Evolutionary conservation across 2,888 invertebrate genomes (phyloP).

Genomic region (Drosophila histrio): DNA sequence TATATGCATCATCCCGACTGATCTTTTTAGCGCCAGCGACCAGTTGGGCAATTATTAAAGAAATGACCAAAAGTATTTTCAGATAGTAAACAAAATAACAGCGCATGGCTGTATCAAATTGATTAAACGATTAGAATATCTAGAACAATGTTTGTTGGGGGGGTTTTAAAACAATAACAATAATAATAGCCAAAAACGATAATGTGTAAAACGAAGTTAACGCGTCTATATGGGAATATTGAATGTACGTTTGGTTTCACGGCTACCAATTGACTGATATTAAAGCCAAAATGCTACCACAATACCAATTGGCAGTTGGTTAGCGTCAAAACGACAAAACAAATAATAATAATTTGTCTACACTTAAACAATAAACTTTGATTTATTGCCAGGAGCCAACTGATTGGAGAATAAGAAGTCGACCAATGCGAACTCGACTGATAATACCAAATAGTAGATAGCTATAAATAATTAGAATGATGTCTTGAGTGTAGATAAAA

Average conservation of each 20-base stretch:
- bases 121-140: constrained; percentile 51
- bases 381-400: constrained; percentile 55
- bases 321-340: constrained; percentile 34
- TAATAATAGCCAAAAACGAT: constrained; percentile 47
- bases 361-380: constrained; percentile 57
- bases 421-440: constrained; percentile 8
- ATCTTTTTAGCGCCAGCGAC: constrained; percentile 16
- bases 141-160: constrained; percentile 18
- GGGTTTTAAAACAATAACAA: constrained; percentile 18
- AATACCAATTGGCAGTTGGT: constrained; percentile 10
- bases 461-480: constrained; percentile 9
- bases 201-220: constrained; percentile 28
- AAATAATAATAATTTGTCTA: constrained; percentile 64
- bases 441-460: constrained; percentile 19
- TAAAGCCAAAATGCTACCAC: constrained; percentile 1
- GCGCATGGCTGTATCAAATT: constrained; percentile 60
- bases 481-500: constrained; percentile 30
- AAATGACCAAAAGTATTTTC: constrained; percentile 59
- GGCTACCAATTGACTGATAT: constrained; percentile 55
- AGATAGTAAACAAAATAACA: constrained; percentile 57
- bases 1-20: constrained; percentile 38
- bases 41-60: constrained; percentile 31
- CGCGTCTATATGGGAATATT: neutral
- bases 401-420: constrained; percentile 29
- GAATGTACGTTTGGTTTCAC: constrained; percentile 53